Percentiles rank a stretch among this genome's conserved stretches.
Evolutionary conservation across 1,140 invertebrate genomes (phyloP).

Genomic region (Trissolcus basalis): DNA sequence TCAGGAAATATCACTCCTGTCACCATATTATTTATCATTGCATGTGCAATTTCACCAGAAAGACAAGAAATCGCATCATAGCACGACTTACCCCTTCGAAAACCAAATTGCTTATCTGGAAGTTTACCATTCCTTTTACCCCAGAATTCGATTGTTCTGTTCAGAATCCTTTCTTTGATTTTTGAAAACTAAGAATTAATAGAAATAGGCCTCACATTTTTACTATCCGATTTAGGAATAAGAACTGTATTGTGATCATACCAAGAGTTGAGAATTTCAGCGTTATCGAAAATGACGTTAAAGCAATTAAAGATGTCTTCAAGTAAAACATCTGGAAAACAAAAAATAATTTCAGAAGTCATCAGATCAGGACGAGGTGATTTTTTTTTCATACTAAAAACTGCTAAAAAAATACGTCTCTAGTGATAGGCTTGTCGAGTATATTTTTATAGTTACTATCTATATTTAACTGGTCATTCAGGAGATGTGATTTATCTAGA

Average conservation of each 20-base stretch:
- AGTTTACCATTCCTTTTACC: no score
- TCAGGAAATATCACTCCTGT: no score
- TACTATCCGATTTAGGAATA: no score
- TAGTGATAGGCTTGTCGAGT: background rate
- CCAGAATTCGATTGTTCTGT: background rate
- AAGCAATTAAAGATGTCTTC: conserved; percentile 1
- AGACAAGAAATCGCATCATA: no score
- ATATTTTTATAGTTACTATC: background rate
- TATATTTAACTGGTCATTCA: background rate
- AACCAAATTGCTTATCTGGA: no score
- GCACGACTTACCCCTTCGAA: no score
- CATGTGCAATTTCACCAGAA: no score
- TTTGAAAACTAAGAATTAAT: no score
- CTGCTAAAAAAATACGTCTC: background rate
- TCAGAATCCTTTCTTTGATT: no score
- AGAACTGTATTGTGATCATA: no score
- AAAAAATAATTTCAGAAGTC: conserved; percentile 4
- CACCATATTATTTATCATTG: no score
- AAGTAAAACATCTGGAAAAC: background rate
- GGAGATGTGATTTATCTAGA: background rate
- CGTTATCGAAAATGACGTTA: background rate
- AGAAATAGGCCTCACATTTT: background rate
- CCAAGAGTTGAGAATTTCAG: background rate
- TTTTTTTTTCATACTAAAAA: conserved; percentile 4
- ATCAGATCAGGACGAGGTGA: conserved; percentile 13